Conservation (phyloP, 2,797 vertebrate species). For the Pipistrellus pipistrellus region DNA sequence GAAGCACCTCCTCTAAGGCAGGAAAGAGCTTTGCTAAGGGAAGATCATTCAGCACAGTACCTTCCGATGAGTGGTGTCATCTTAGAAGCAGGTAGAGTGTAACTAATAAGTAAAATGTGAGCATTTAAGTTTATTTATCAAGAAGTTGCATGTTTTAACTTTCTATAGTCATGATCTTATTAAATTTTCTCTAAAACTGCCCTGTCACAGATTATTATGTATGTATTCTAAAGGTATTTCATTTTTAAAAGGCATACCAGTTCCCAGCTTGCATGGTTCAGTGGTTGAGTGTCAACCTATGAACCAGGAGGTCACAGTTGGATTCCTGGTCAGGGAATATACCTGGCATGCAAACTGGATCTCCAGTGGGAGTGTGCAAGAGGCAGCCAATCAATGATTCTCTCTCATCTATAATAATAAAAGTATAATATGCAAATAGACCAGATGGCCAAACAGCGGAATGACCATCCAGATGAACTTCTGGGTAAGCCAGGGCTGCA, state of each 20-base stretch:
- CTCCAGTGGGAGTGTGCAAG: no score
- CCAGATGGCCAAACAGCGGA: no score
- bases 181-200: constrained; percentile 30
- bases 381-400: no score
- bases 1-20: background rate
- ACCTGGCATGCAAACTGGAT: no score
- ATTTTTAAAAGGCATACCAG: constrained; percentile 14
- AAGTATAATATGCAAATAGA: no score
- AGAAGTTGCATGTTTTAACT: background rate
- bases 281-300: no score
- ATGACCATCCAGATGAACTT: no score
- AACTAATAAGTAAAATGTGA: background rate
- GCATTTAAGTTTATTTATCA: background rate
- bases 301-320: no score
- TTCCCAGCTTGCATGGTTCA: no score
- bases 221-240: background rate
- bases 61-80: background rate
- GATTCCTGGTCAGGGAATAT: no score
- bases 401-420: no score
- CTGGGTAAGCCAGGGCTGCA: no score
- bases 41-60: background rate
- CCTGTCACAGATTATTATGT: constrained; percentile 33
- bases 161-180: background rate
- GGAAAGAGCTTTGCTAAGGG: constrained; percentile 18
- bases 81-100: background rate